Base-by-base conservation (phyloP, 2,888 invertebrate genomes). In the Chirona hameri region DNA sequence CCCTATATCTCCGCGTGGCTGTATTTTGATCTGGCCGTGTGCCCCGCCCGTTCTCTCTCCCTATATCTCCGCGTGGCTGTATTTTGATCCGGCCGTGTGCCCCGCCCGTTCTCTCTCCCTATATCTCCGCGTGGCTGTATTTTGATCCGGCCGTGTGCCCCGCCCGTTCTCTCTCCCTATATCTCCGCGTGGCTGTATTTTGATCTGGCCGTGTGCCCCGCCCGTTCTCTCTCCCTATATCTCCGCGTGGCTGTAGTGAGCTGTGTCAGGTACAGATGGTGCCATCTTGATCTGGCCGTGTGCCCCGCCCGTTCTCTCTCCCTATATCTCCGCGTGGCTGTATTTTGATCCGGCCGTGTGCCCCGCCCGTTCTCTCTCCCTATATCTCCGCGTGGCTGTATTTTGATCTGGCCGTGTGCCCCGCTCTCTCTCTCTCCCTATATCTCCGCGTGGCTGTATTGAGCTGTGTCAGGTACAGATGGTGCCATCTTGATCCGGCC, bases 201-300 rank as follows among this genome's bases (percentile, higher is more conserved):
- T 39, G 39, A 39, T 39, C 39, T 2, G 39, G 39, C 39, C 39
- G 39, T 39, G 39, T 39, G 2, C 7, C 39, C 39, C 39, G 39
- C 39, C 39, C 39, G 39, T 39, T 39, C 39, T 39, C 39, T 7
- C 39, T 7, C n/a, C n/a, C n/a, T 39, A 2, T 39, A 39, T 39
- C 2, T 39, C 39, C 4, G 39, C 39, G 39, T 39, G 4, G 2
- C 52, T 86, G 27, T 84, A 87, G 87, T 52, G 85, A 90, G 27
- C 88, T 90, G 84, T 88, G 87, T 85, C 89, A 90, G 86, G 86
- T 90, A 83, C 90, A 90, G 87, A 86, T 86, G 85, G 88, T 90
- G 60, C n/a, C n/a, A n/a, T 39, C 39, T 39, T 39, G 39, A 39
- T 39, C 39, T 2, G 39, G 39, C 39, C 39, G 39, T 39, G 39